These are phyloP conservation scores for Anarrhichthys ocellatus DNA, from an alignment of 2,113 vertebrate genomes.

Conservation along the genomic window DNA sequence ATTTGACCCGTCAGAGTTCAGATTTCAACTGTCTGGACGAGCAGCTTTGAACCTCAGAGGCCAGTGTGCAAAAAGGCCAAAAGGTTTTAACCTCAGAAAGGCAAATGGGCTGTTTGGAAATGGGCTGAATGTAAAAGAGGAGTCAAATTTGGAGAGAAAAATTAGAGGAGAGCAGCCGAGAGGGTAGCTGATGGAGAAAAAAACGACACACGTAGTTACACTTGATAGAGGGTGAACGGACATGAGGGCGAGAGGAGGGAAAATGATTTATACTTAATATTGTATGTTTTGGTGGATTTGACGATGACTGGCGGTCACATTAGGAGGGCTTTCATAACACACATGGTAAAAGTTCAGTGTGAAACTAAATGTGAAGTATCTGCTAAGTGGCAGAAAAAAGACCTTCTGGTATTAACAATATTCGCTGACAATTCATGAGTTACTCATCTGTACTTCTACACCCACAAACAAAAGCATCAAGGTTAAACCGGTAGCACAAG, in stretches of 20 bases:
- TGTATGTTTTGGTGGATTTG: neutral
- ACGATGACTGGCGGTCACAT: neutral
- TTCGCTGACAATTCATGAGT: neutral
- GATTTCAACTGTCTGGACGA: constrained; percentile 61
- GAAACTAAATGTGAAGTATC: neutral
- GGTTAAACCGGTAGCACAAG: neutral
- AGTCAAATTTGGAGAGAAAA: constrained; percentile 4
- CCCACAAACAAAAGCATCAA: constrained; percentile 3
- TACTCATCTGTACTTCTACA: neutral
- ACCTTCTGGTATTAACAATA: neutral
- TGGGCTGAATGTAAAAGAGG: constrained; percentile 51
- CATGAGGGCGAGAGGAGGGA: neutral
- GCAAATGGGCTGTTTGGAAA: constrained; percentile 20
- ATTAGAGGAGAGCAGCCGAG: neutral
- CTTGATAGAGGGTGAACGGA: neutral
- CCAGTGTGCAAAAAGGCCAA: constrained; percentile 36
- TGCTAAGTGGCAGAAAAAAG: neutral
- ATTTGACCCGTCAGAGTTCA: constrained; percentile 57
- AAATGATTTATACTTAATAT: neutral
- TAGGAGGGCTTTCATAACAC: neutral
- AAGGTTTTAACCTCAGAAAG: constrained; percentile 43
- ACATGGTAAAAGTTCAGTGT: neutral
- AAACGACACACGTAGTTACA: neutral
- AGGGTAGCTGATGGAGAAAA: neutral
- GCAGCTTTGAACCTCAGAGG: constrained; percentile 48